Conservation (phyloP, 2,797 vertebrate species). For the Hozukius guyotensis region DNA sequence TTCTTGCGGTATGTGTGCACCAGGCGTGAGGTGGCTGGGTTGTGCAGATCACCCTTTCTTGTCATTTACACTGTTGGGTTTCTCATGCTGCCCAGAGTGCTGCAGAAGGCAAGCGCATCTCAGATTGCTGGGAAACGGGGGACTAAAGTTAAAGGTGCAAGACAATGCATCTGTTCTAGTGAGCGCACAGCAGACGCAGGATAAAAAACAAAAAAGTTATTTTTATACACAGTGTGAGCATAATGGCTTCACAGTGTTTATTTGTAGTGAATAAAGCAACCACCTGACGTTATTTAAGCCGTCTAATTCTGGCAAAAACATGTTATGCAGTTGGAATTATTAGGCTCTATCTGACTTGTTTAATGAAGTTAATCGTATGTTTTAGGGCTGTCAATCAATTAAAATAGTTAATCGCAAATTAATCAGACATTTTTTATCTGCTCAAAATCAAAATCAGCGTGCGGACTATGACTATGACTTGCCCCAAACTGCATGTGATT, state of each 20-base stretch:
- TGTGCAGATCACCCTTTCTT: constrained; percentile 86
- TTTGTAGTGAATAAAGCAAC: background rate
- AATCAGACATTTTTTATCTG: too few relatives aligned
- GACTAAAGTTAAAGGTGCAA: background rate
- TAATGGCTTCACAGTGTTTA: background rate
- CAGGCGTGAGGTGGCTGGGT: constrained; percentile 77
- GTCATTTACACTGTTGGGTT: constrained; percentile 54
- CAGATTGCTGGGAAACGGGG: background rate
- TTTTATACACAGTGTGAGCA: background rate
- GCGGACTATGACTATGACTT: too few relatives aligned
- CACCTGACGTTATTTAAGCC: background rate
- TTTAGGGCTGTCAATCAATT: too few relatives aligned
- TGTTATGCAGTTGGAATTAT: constrained; percentile 2
- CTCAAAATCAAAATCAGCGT: too few relatives aligned
- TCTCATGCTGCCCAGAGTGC: constrained; percentile 55
- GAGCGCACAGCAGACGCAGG: background rate
- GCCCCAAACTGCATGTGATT: too few relatives aligned
- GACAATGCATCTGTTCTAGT: background rate
- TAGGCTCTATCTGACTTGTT: background rate
- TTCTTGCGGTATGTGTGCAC: constrained; percentile 41
- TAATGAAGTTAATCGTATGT: background rate
- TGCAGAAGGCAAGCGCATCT: constrained; percentile 65
- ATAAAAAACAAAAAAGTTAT: background rate
- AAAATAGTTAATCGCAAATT: too few relatives aligned
- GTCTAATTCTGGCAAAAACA: background rate